Percentiles rank a stretch among this genome's conserved stretches.
phyloP scores from a whole-genome alignment of 1,140 invertebrate genomes.

The Bombus affinis region DNA sequence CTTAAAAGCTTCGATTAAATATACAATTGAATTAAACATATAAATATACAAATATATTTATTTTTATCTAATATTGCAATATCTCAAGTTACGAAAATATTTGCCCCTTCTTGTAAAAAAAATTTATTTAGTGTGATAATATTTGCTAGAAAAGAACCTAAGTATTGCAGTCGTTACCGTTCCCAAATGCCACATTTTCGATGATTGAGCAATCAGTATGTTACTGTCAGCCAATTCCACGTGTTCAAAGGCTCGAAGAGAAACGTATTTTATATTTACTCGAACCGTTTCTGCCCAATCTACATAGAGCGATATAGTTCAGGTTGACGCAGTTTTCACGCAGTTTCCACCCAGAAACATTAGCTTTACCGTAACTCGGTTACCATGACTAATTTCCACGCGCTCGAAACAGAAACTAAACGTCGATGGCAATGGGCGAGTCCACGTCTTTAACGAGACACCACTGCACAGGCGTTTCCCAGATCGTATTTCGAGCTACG shows the following conservation, averaged over 20 bases:
- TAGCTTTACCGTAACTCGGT: background rate
- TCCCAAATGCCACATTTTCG: too few species aligned
- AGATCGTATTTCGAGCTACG: background rate
- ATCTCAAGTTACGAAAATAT: too few species aligned
- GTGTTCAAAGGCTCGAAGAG: background rate
- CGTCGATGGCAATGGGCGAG: constrained; percentile 19
- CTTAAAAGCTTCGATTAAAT: too few species aligned
- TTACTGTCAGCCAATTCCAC: background rate
- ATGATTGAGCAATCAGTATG: too few species aligned
- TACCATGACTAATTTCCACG: constrained; percentile 20
- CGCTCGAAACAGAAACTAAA: constrained; percentile 15
- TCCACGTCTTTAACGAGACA: constrained; percentile 1
- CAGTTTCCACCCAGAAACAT: background rate
- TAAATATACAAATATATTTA: too few species aligned
- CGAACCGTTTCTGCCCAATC: background rate
- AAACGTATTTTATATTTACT: background rate
- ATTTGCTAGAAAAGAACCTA: too few species aligned
- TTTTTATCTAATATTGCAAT: too few species aligned
- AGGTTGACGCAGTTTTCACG: background rate
- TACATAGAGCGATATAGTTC: background rate
- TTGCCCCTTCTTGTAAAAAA: too few species aligned
- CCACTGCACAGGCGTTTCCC: background rate
- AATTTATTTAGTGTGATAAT: too few species aligned
- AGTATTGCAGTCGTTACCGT: too few species aligned
- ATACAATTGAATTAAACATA: too few species aligned